Evolutionary conservation across 2,888 invertebrate genomes (phyloP).

Genomic region (Cephus runcator): DNA sequence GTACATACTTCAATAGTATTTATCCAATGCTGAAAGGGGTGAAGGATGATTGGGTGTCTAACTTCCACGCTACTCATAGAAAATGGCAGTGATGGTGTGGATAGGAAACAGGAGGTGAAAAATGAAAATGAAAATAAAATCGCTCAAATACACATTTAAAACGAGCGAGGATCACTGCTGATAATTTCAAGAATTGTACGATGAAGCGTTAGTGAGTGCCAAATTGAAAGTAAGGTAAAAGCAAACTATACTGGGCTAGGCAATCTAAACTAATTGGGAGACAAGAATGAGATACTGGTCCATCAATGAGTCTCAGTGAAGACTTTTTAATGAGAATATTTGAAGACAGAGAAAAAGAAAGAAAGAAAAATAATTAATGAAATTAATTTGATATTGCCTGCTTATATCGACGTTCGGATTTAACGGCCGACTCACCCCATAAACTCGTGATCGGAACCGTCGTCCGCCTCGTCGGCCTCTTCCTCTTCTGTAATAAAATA

Average conservation of each 20-base stretch:
- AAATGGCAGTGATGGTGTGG: background rate
- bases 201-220: background rate
- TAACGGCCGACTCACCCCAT: slow-evolving; percentile 52
- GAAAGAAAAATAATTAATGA: background rate
- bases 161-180: background rate
- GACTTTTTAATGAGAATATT: background rate
- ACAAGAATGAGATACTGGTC: background rate
- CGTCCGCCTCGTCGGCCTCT: slow-evolving; percentile 60
- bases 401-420: background rate
- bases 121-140: background rate
- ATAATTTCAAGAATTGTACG: background rate
- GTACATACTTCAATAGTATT: too few species aligned
- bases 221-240: background rate
- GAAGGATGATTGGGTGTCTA: background rate
- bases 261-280: background rate
- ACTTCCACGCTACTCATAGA: background rate
- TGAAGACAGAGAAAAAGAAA: background rate
- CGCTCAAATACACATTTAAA: background rate
- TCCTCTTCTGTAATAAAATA: slow-evolving; percentile 54
- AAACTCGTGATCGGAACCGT: slow-evolving; percentile 62
- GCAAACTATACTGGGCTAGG: background rate
- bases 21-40: too few species aligned
- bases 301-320: background rate
- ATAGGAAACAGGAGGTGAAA: background rate
- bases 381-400: background rate